Conservation (phyloP, 2,797 vertebrate genomes). For the Pantherophis alleghaniensis region DNA sequence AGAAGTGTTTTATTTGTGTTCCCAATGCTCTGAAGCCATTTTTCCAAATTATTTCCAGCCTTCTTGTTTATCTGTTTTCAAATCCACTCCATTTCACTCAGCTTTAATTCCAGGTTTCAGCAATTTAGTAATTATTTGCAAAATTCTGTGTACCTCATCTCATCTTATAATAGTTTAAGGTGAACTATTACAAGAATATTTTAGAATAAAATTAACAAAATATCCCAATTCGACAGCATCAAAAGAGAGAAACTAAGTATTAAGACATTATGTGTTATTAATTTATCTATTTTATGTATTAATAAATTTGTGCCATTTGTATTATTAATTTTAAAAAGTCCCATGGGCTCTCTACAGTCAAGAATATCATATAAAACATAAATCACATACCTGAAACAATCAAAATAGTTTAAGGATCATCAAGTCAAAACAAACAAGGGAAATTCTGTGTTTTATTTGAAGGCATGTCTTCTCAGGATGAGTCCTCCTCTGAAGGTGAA, state of each 20-base stretch:
- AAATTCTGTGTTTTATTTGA: not conserved
- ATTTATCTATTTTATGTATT: not conserved
- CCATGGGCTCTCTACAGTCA: not conserved
- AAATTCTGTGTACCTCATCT: not conserved
- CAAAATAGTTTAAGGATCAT: not conserved
- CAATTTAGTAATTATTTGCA: not conserved
- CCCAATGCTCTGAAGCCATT: not conserved
- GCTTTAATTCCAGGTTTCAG: not conserved
- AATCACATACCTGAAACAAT: not conserved
- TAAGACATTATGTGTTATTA: not conserved
- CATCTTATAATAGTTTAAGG: not conserved
- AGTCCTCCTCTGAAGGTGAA: not conserved
- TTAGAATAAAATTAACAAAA: not conserved
- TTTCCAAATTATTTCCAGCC: not conserved
- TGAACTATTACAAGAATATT: not conserved
- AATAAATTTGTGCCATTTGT: not conserved
- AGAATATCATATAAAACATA: not conserved
- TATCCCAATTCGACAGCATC: too few relatives aligned
- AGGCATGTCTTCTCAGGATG: not conserved
- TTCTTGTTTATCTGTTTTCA: conserved; percentile 6
- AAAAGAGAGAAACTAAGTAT: not conserved
- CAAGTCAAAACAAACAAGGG: not conserved
- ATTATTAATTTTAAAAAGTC: not conserved
- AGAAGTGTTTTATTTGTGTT: not conserved
- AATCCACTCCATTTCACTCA: conserved; percentile 3